These are phyloP conservation scores for Leptopilina syphax DNA, from an alignment of 2,888 invertebrate species.

Conservation along the genomic window DNA sequence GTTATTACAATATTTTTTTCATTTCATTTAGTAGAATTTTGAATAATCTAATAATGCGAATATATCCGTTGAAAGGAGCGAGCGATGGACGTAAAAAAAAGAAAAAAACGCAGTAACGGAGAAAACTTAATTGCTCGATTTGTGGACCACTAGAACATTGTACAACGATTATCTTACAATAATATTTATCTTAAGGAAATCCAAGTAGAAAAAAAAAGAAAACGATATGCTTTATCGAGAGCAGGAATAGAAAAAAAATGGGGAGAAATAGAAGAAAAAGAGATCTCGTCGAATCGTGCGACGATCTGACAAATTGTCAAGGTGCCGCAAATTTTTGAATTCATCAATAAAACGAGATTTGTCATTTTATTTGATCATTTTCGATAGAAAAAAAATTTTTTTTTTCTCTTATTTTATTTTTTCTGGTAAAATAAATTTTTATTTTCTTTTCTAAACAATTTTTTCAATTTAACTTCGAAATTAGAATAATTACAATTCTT, in stretches of 20 bases:
- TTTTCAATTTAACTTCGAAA: neutral
- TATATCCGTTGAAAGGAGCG: slow-evolving; percentile 42
- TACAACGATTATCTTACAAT: slow-evolving; percentile 74
- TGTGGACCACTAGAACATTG: slow-evolving; percentile 72
- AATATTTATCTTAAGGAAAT: slow-evolving; percentile 61
- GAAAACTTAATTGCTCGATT: slow-evolving; percentile 62
- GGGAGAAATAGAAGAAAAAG: slow-evolving; percentile 42
- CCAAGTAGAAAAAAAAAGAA: slow-evolving; percentile 16
- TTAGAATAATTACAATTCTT: too few species aligned
- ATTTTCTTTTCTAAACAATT: too few species aligned
- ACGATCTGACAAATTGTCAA: slow-evolving; percentile 10
- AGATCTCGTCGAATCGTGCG: slow-evolving; percentile 36
- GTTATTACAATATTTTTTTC: slow-evolving; percentile 59
- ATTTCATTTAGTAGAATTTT: slow-evolving; percentile 46
- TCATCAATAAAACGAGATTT: slow-evolving; percentile 1
- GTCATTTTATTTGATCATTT: neutral
- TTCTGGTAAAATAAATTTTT: too few species aligned
- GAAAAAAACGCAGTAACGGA: neutral
- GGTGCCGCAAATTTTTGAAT: slow-evolving; percentile 13
- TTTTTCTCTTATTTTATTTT: too few species aligned
- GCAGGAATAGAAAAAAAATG: slow-evolving; percentile 41
- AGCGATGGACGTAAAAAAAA: slow-evolving; percentile 38
- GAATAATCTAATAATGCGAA: slow-evolving; percentile 31
- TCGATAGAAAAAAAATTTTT: neutral
- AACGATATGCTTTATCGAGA: neutral